Conservation (phyloP, 2,113 vertebrate species). For the Ictidomys tridecemlineatus region DNA sequence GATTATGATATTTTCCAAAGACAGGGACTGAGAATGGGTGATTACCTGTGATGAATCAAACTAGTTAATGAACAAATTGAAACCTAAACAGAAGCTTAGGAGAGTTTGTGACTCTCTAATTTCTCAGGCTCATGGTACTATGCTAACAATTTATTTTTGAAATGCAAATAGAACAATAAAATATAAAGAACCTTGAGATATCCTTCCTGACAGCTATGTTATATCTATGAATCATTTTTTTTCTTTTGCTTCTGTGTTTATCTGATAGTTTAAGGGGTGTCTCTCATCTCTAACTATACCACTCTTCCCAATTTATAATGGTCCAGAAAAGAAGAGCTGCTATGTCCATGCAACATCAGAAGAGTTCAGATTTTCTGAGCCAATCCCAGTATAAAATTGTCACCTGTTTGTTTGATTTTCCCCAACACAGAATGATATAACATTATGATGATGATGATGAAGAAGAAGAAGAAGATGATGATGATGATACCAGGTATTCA, state of each 20-base stretch:
- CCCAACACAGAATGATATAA: background rate
- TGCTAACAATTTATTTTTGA: background rate
- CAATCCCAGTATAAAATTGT: slow-evolving; percentile 35
- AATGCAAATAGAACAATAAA: background rate
- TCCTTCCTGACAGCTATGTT: background rate
- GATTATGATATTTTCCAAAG: background rate
- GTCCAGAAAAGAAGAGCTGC: background rate
- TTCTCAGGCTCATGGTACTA: background rate
- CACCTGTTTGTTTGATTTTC: background rate
- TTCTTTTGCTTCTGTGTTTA: background rate
- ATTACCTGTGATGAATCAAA: background rate
- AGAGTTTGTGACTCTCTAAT: background rate
- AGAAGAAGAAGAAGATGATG: too few species aligned
- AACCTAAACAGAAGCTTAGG: background rate
- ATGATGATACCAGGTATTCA: too few species aligned
- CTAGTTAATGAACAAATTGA: background rate
- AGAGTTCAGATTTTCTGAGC: slow-evolving; percentile 26
- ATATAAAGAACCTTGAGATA: background rate
- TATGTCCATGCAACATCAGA: background rate
- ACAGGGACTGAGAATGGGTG: background rate
- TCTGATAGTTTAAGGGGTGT: background rate
- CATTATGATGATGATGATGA: too few species aligned
- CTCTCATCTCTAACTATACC: background rate
- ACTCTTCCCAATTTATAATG: background rate
- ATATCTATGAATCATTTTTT: background rate